phyloP scores from a whole-genome alignment of 2,113 vertebrate species.

The Heterotis niloticus region DNA sequence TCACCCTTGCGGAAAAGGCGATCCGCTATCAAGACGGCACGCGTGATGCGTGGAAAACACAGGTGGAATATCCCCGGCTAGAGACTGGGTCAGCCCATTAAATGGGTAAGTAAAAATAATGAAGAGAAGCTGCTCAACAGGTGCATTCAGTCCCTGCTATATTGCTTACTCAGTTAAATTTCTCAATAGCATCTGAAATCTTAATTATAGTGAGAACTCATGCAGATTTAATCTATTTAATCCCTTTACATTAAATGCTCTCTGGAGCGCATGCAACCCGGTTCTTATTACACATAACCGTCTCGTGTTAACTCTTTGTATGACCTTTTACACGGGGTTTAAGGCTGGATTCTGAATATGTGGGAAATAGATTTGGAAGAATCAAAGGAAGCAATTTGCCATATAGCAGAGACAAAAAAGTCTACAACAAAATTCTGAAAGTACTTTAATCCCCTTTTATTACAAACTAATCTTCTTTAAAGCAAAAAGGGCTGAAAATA shows the following conservation, averaged over 20 bases:
- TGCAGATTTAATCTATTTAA: too few relatives aligned
- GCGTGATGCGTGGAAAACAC: too few relatives aligned
- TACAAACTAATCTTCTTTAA: not conserved
- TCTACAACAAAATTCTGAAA: not conserved
- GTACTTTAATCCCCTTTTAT: not conserved
- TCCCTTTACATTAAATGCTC: not conserved
- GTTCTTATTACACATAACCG: not conserved
- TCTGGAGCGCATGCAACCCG: not conserved
- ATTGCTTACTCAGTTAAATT: not conserved
- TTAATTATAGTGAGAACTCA: not conserved
- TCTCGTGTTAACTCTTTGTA: not conserved
- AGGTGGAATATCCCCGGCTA: too few relatives aligned
- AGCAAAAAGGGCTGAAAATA: not conserved
- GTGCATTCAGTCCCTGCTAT: too few relatives aligned
- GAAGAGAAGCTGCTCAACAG: too few relatives aligned
- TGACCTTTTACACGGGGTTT: not conserved
- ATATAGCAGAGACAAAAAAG: not conserved
- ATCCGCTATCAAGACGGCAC: too few relatives aligned
- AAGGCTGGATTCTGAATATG: not conserved
- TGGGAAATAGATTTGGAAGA: constrained; percentile 9
- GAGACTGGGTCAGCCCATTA: too few relatives aligned
- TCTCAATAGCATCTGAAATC: not conserved
- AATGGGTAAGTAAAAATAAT: too few relatives aligned
- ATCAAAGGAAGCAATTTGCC: constrained; percentile 16
- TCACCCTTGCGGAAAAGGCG: too few relatives aligned